Conservation (phyloP, 1,140 invertebrate species). For the Nylanderia fulva region DNA sequence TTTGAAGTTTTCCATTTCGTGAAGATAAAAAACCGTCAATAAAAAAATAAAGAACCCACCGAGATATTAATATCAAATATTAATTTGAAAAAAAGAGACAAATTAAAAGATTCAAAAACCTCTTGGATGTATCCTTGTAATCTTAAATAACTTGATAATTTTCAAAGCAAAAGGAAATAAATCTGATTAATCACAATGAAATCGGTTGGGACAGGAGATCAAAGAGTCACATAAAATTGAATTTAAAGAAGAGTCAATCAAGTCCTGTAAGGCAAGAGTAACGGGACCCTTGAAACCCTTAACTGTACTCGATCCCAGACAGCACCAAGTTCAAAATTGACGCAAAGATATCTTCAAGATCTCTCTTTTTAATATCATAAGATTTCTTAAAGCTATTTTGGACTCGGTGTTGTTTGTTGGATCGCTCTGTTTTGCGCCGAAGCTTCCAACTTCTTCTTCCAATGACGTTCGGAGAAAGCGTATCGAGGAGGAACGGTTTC, state of each 20-base stretch:
- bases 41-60: neutral
- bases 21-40: no score
- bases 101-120: neutral
- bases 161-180: neutral
- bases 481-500: neutral
- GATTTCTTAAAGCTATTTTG: no score
- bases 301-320: neutral
- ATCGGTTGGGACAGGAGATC: neutral
- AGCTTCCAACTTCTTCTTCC: conserved; percentile 41
- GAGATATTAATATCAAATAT: neutral
- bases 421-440: conserved; percentile 28
- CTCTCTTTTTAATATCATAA: no score
- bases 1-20: neutral
- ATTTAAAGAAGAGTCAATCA: neutral
- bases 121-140: neutral
- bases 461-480: conserved; percentile 38
- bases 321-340: no score
- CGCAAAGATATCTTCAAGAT: no score
- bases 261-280: neutral
- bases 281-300: neutral
- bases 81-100: neutral
- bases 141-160: neutral
- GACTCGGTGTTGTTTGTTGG: no score
- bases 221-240: no score
- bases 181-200: neutral